These are phyloP conservation scores for Cercocebus atys DNA, from an alignment of 2,113 vertebrate genomes.

Conservation along the genomic window DNA sequence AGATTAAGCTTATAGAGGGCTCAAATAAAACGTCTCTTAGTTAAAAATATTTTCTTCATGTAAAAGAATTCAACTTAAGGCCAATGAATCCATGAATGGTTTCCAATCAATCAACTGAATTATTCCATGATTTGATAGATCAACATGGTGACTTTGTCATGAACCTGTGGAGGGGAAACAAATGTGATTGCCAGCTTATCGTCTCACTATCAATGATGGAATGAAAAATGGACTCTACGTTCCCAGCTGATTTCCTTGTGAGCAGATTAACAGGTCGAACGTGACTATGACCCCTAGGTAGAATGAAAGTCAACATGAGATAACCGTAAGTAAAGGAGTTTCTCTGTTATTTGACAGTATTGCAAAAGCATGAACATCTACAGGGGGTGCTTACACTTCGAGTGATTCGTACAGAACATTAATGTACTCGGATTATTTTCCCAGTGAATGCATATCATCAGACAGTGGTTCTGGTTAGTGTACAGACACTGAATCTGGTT, in stretches of 20 bases:
- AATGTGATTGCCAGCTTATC: constrained; percentile 67
- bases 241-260: constrained; percentile 37
- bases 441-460: not conserved
- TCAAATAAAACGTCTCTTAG: constrained; percentile 61
- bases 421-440: not conserved
- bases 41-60: constrained; percentile 37
- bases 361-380: rapidly evolving
- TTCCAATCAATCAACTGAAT: constrained; percentile 73
- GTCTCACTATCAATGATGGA: constrained; percentile 65
- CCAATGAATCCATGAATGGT: constrained; percentile 57
- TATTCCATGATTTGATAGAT: constrained; percentile 56
- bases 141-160: constrained; percentile 50
- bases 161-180: constrained; percentile 64
- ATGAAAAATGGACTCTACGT: constrained; percentile 50
- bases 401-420: not conserved
- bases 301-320: constrained; percentile 12
- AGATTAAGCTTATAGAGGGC: not conserved
- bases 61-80: constrained; percentile 61
- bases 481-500: not conserved
- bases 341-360: not conserved
- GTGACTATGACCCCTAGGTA: not conserved
- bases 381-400: not conserved
- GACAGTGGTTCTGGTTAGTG: not conserved
- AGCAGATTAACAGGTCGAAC: constrained; percentile 58
- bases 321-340: not conserved